Evolutionary conservation across 2,888 invertebrate species (phyloP).

Genomic region (Himalopsyche kuldschensis): DNA sequence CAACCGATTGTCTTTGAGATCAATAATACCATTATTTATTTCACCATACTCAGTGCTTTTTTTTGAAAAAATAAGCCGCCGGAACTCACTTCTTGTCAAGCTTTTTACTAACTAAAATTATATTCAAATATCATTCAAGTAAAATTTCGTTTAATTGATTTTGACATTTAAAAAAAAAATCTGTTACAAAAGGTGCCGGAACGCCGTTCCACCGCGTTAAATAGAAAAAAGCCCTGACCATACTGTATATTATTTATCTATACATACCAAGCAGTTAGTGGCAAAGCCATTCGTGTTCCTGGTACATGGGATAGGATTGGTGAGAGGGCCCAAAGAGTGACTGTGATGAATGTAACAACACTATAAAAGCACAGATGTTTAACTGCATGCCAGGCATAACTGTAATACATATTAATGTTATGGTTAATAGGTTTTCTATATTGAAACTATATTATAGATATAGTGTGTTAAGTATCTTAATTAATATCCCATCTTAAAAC

Average conservation of each 20-base stretch:
- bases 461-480: background rate
- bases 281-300: background rate
- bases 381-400: conserved; percentile 1
- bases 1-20: too few relatives aligned
- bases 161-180: too few relatives aligned
- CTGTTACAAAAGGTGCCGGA: too few relatives aligned
- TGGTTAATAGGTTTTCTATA: background rate
- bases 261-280: conserved; percentile 26
- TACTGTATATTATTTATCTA: background rate
- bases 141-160: too few relatives aligned
- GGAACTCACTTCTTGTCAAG: too few relatives aligned
- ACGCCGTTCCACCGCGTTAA: too few relatives aligned
- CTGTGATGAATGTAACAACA: background rate
- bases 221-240: too few relatives aligned
- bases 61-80: too few relatives aligned
- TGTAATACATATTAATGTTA: background rate
- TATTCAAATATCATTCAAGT: too few relatives aligned
- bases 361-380: conserved; percentile 11
- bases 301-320: conserved; percentile 13
- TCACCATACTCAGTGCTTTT: too few relatives aligned
- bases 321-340: conserved; percentile 14
- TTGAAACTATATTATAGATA: background rate
- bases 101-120: too few relatives aligned
- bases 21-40: too few relatives aligned
- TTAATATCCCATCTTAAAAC: background rate